These are phyloP conservation scores for Drosophila testacea DNA, from an alignment of 2,888 invertebrate species.

Conservation along the genomic window DNA sequence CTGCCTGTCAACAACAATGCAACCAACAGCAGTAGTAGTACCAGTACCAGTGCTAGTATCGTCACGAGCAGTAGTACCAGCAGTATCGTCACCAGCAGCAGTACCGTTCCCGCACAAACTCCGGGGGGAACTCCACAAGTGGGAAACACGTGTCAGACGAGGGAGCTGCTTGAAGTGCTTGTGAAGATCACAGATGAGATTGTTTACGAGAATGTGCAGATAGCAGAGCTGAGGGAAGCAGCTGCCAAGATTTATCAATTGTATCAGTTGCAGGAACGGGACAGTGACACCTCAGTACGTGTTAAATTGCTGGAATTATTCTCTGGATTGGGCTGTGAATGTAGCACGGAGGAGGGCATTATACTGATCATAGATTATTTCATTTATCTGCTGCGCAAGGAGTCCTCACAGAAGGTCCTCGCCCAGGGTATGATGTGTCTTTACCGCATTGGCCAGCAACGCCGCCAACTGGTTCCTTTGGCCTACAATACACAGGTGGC, in stretches of 20 bases:
- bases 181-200: slow-evolving; percentile 83
- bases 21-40: neutral
- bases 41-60: neutral
- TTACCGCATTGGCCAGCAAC: slow-evolving; percentile 81
- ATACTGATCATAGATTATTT: slow-evolving; percentile 83
- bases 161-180: slow-evolving; percentile 80
- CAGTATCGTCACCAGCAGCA: neutral
- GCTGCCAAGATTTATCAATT: slow-evolving; percentile 78
- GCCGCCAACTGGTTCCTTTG: slow-evolving; percentile 71
- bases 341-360: slow-evolving; percentile 75
- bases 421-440: slow-evolving; percentile 84
- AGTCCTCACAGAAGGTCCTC: slow-evolving; percentile 84
- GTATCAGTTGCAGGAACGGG: slow-evolving; percentile 81
- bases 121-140: no score
- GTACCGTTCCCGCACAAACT: no score
- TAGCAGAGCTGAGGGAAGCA: slow-evolving; percentile 78
- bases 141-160: slow-evolving; percentile 34
- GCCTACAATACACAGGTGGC: slow-evolving; percentile 83
- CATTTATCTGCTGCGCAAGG: slow-evolving; percentile 81
- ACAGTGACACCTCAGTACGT: slow-evolving; percentile 79
- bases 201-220: slow-evolving; percentile 67
- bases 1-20: slow-evolving; percentile 14
- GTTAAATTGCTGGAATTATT: slow-evolving; percentile 81
- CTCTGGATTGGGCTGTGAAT: slow-evolving; percentile 80
- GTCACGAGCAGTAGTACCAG: neutral